A percentile compares a stretch with the other conserved stretches of the same genome.
Conservation (phyloP, 2,888 invertebrate species). For the Exocentrus adspersus region DNA sequence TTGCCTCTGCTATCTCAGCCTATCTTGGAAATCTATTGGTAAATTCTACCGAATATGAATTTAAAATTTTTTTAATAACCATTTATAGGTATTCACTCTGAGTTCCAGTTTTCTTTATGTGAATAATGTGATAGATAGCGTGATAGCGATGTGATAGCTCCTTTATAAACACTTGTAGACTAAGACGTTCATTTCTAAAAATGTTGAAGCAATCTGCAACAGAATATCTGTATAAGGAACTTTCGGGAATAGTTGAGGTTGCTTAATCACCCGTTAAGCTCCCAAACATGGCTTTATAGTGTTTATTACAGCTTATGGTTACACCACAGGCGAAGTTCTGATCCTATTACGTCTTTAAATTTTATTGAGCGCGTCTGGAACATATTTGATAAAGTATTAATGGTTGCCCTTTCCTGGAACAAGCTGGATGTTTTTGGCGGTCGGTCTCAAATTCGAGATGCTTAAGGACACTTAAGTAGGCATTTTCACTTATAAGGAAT, state of each 20-base stretch:
- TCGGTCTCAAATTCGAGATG: not conserved
- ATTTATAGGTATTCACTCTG: no score
- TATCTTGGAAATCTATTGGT: not conserved
- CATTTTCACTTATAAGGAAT: no score
- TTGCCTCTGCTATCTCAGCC: no score
- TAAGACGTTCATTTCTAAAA: no score
- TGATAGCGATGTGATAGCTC: no score
- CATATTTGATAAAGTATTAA: constrained; percentile 1
- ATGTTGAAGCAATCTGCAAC: not conserved
- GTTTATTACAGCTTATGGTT: not conserved
- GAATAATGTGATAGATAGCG: no score
- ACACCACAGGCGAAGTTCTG: not conserved
- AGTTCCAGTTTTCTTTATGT: no score
- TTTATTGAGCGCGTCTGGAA: not conserved
- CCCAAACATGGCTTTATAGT: not conserved
- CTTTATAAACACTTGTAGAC: not conserved
- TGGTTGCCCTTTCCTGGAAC: not conserved
- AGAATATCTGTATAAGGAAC: not conserved
- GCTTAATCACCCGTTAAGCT: not conserved
- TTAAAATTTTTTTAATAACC: not conserved
- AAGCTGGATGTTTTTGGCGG: no score
- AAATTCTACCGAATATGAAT: not conserved
- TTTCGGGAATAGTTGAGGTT: not conserved
- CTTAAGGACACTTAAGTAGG: no score
- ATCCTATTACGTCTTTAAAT: constrained; percentile 3